Evolutionary conservation across 1,140 invertebrate species (phyloP).

Genomic region (Ips typographus): DNA sequence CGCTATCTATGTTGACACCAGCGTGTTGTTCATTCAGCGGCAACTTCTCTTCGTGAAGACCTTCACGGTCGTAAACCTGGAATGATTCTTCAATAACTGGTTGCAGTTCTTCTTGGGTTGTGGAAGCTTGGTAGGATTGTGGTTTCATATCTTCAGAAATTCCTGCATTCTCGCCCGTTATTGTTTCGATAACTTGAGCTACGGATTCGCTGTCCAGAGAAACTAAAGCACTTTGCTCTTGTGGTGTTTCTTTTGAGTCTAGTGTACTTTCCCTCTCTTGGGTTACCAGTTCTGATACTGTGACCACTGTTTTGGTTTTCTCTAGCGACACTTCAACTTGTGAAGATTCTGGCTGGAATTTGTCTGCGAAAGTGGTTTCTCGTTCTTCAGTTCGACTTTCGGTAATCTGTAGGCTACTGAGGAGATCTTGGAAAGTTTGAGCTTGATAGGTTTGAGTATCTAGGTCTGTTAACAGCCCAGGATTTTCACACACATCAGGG

Average conservation of each 20-base stretch:
- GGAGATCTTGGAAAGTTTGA: constrained; percentile 38
- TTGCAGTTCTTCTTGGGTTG: constrained; percentile 44
- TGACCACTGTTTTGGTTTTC: constrained; percentile 50
- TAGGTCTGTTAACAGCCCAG: constrained; percentile 22
- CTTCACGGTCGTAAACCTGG: constrained; percentile 51
- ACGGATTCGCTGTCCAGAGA: constrained; percentile 45
- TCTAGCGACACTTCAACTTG: constrained; percentile 54
- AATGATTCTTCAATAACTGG: constrained; percentile 43
- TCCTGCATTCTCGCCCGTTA: constrained; percentile 39
- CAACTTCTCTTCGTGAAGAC: constrained; percentile 28
- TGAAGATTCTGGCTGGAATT: constrained; percentile 48
- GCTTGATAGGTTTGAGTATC: constrained; percentile 34
- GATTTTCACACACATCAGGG: constrained; percentile 34
- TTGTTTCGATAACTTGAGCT: constrained; percentile 44
- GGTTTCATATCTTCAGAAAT: constrained; percentile 39
- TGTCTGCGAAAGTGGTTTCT: constrained; percentile 48
- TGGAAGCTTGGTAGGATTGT: constrained; percentile 35
- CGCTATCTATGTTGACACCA: constrained; percentile 46
- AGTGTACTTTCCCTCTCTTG: constrained; percentile 50
- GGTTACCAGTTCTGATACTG: constrained; percentile 47
- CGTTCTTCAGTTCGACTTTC: constrained; percentile 48
- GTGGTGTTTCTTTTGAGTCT: constrained; percentile 35
- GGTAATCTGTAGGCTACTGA: constrained; percentile 43
- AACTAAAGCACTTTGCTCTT: constrained; percentile 43
- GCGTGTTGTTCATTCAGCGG: constrained; percentile 43